Base-by-base conservation (phyloP, 1,140 invertebrate species). In the Thaumatotibia leucotreta region DNA sequence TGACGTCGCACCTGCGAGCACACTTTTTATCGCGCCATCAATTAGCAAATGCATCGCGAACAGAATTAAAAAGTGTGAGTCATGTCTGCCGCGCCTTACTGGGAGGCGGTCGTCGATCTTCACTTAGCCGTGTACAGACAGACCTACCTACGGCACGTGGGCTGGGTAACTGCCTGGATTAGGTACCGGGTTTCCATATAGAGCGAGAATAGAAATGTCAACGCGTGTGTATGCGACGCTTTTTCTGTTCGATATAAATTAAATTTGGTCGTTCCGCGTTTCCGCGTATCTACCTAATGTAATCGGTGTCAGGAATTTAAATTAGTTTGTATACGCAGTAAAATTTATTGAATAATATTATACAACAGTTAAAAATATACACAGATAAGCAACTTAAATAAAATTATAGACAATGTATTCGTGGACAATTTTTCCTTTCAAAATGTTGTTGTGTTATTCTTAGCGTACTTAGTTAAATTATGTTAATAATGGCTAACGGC, bases 391-490 rank as follows among this genome's bases (percentile, higher is more conserved):
- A n/a, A n/a, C n/a, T n/a, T n/a, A n/a, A n/a, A n/a, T n/a, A n/a
- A n/a, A n/a, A n/a, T n/a, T n/a, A n/a, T n/a, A n/a, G n/a, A n/a
- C n/a, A n/a, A n/a, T n/a, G n/a, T n/a, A n/a, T n/a, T n/a, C n/a
- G n/a, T n/a, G n/a, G n/a, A n/a, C n/a, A n/a, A 2, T 39, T 11
- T 10, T 39, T 39, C 10, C 14, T 39, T 22, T 11, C 50, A 52
- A 58, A 29, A n/a, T n/a, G n/a, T n/a, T n/a, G n/a, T n/a, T n/a
- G n/a, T 58, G 52, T 29, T 58, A 29, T 29, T 58, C 29, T 58
- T 14, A 27, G 11, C 24, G n/a, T 52, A 24, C 9, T 58, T 14
- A 58, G 52, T 58, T 11, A 58, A 27, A 8, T 58, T 58, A 58
- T 27, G 52, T 11, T 58, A 58, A 58, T 29, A 58, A 27, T 24